Base-by-base conservation (phyloP, 2,888 invertebrate species). In the Machimus rusticus region DNA sequence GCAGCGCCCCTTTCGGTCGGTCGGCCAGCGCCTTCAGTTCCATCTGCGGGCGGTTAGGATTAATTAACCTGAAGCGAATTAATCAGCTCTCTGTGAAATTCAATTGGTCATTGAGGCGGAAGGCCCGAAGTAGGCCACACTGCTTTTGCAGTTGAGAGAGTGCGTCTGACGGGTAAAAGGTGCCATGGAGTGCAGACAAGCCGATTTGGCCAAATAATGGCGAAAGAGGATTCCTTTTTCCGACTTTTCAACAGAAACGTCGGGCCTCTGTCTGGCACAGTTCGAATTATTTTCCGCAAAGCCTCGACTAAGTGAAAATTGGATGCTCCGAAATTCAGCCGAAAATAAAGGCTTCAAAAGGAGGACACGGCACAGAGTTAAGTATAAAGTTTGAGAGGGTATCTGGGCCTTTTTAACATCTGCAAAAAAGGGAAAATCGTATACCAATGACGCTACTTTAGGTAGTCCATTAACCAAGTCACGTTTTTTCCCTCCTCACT, bases 11-110 rank as follows among this genome's bases (percentile, higher is more conserved):
- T 34, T 34, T 34, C 19, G 2, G 66, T 16, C 12, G 66, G 23
- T 28, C 66, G 23, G 6, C 31, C 23, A 39, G 31, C 28, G 28
- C 79, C 28, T 55, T 28, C 51, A 79, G 28, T 51, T 8, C 79
- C 23, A 76, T 76, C 76, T 79, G 51, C 28, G 79, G 31, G 28
- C 79, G n/a, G 51, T 39, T 51, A 46, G 28, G 51, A 79, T 79
- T 79, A 51, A 79, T 79, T 79, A 79, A 46, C 28, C 51, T 23
- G 14, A 51, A 79, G 79, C 39, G 8, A 23, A 79, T 79, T 79
- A 79, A 79, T 79, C 79, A 79, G 51, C 51, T 51, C 39, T 51
- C 51, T 51, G 51, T 31, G 51, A 28, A 79, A 79, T 79, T 79
- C 51, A 46, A 79, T 79, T 79, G 51, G 51, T 31, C 39, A 43